Evolutionary conservation across 2,888 invertebrate genomes (phyloP).

Genomic region (Drosophila multiciliata): DNA sequence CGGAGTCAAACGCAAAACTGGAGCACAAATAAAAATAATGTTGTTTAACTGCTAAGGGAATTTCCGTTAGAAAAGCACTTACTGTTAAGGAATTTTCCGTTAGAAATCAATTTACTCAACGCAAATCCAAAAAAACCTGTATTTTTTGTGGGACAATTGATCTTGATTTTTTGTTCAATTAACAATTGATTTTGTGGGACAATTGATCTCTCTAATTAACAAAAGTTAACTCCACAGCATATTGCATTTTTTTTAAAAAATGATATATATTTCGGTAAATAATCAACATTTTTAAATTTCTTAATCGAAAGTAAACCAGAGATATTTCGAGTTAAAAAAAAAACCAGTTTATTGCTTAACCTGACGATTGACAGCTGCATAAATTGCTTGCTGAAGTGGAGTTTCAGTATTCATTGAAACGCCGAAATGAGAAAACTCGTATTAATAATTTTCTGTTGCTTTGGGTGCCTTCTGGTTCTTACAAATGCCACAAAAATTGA

Average conservation of each 20-base stretch:
- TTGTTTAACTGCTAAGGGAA: not conserved
- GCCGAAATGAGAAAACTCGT: constrained; percentile 30
- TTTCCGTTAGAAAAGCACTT: not conserved
- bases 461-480: not conserved
- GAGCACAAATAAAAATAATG: not conserved
- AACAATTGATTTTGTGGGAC: no score
- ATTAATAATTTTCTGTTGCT: constrained; percentile 11
- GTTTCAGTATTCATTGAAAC: constrained; percentile 22
- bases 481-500: not conserved
- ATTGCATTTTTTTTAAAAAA: no score
- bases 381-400: not conserved
- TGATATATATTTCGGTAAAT: not conserved
- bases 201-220: not conserved
- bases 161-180: no score
- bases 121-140: not conserved
- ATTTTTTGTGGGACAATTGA: not conserved
- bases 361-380: not conserved
- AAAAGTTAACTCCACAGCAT: not conserved
- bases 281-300: not conserved
- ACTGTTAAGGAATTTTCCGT: not conserved
- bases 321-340: not conserved
- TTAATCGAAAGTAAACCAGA: not conserved
- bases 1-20: not conserved
- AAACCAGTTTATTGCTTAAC: not conserved
- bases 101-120: not conserved